Evolutionary conservation across 2,113 vertebrate species (phyloP), one percentile per base, ranked within the genome.

Genomic region (Amphiprion percula): DNA sequence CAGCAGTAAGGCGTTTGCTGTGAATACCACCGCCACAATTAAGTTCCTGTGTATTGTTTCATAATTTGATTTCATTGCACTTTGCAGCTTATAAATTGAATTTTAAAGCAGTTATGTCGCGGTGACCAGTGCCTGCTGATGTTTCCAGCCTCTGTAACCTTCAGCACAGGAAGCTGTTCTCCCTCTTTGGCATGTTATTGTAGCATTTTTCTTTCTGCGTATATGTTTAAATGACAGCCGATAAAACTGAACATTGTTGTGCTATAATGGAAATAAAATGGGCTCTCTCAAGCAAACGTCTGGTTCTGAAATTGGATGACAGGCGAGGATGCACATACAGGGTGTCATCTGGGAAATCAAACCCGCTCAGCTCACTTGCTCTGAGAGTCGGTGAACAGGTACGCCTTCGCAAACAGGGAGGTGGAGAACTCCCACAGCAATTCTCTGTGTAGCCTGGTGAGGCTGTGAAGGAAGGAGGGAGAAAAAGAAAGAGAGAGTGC

Each of bases 281-380:
- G 74, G 71, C 75, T 82, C 78, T 68, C 66, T 69, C 66, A 82
- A 80, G 76, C 78, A 74, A 76, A 77, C 61, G 70, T 84, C 71
- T 89, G 80, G 65, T 82, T 87, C 62, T 12, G 80, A 86, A 87
- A 90, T 65, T 82, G 86, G 90, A 90, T 92, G 92, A 91, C 83
- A 88, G 79, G 79, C 49, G 65, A 89, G 70, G 80, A 87, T 74
- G 86, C 76, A 53, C 68, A 62, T 70, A 84, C 12, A 1, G 5
- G 49, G 65, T 64, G 91, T 90, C 91, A 88, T 85, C 76, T 79
- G 94, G 93, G 93, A 94, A 94, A 94, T 94, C 92, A 94, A 88
- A 81, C 79, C 79, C 11, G 68, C 80, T 80, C 82, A 77, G 87
- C 86, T 87, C 82, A 77, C 69, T 92, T 80, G 87, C 85, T 87